Evolutionary conservation across 2,113 vertebrate genomes (phyloP), one percentile per base, ranked within the genome.

Genomic region (Otus sunia): DNA sequence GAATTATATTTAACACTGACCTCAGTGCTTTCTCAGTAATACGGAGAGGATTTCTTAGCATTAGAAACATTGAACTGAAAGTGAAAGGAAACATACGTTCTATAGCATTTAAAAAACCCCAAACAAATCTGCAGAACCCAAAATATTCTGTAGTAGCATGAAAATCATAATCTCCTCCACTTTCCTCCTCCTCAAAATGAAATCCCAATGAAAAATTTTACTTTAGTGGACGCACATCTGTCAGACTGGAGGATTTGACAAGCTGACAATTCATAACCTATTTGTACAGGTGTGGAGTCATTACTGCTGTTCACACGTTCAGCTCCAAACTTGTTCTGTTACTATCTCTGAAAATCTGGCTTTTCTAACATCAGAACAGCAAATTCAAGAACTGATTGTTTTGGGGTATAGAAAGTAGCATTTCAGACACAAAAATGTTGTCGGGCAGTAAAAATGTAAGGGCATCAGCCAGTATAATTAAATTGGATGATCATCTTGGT

Each of bases 61-160:
- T 69, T 58, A 82, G 60, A 91, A 85, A 23, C 5, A 17, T 30
- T 58, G 15, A 96, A 49, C 5, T 52, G 32, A 85, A 86, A 76
- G 7, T 52, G 8, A 78, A 81, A 71, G 21, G 17, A 76, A 55
- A 88, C 83, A 27, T 50, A 39, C 5, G 26, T 58, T 36, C 29
- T 43, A 43, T 64, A 86, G 72, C 0, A 43, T 25, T 78, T 11
- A 3, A 3, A n/a, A 41, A 12, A 7, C 0, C 1, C 4, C 6
- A 66, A 67, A 34, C 9, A 47, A 21, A 47, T 47, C 13, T 64
- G 55, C 5, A 71, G 60, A 78, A 15, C 25, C 21, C 6, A 34
- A 69, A 94, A 15, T 34, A 32, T 4, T 58, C 30, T 43, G 2
- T 71, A 84, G 50, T 15, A 39, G 4, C 41, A 32, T 58, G 60